Evolutionary conservation across 2,113 vertebrate genomes (phyloP).

Genomic region (Anas platyrhynchos): DNA sequence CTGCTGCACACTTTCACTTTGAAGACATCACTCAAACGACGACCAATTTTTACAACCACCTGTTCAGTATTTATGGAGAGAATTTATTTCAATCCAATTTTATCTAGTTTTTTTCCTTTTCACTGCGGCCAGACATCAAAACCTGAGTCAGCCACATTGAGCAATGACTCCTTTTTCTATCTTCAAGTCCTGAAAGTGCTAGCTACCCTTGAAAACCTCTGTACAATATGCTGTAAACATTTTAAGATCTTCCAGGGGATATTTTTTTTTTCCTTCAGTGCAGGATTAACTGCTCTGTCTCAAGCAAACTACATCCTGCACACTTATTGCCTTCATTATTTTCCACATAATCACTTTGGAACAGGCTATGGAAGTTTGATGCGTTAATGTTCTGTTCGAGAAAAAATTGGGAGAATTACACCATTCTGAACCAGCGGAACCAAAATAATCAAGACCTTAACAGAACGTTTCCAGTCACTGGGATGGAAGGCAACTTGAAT

Average conservation of each 20-base stretch:
- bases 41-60: slow-evolving; percentile 16
- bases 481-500: slow-evolving; percentile 38
- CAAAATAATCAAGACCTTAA: slow-evolving; percentile 42
- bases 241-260: not conserved
- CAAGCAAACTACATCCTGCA: slow-evolving; percentile 44
- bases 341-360: slow-evolving; percentile 31
- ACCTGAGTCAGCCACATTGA: not conserved
- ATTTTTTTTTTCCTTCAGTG: not conserved
- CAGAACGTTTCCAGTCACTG: slow-evolving; percentile 54
- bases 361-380: slow-evolving; percentile 25
- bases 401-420: slow-evolving; percentile 24
- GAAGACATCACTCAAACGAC: slow-evolving; percentile 16
- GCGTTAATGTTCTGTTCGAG: slow-evolving; percentile 15
- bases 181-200: not conserved
- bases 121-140: slow-evolving; percentile 22
- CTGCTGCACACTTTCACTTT: not conserved
- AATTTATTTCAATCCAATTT: not conserved
- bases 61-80: not conserved
- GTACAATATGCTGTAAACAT: not conserved
- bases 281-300: slow-evolving; percentile 30
- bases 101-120: not conserved
- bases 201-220: slow-evolving; percentile 1
- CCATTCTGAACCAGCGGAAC: slow-evolving; percentile 21
- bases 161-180: not conserved
- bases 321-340: not conserved